Evolutionary conservation across 2,797 vertebrate genomes (phyloP).

Genomic region (Sitta carolinensis): DNA sequence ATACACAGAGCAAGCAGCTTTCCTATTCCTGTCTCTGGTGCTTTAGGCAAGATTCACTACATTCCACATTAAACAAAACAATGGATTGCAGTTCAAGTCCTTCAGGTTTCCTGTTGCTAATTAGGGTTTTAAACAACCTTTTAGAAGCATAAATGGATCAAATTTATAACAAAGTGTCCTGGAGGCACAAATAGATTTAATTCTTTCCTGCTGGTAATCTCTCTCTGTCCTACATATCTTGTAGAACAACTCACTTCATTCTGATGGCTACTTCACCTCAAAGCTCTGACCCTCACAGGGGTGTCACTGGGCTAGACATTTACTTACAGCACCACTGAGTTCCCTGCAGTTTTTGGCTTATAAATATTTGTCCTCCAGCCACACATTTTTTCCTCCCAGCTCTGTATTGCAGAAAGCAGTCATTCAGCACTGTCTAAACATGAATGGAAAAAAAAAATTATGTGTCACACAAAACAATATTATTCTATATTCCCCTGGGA

Average conservation of each 20-base stretch:
- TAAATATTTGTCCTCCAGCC: not conserved
- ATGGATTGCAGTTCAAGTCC: constrained; percentile 25
- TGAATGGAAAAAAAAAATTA: not conserved
- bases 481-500: not conserved
- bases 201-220: constrained; percentile 33
- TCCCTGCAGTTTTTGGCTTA: not conserved
- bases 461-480: not conserved
- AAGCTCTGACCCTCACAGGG: not conserved
- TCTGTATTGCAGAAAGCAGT: not conserved
- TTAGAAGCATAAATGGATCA: constrained; percentile 52
- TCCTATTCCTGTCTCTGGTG: not conserved
- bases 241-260: not conserved
- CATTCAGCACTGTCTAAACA: not conserved
- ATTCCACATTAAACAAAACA: constrained; percentile 58
- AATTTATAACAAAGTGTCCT: constrained; percentile 44
- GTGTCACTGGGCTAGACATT: not conserved
- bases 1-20: constrained; percentile 11
- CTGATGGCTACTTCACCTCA: constrained; percentile 8
- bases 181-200: constrained; percentile 8
- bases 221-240: not conserved
- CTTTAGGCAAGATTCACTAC: constrained; percentile 25
- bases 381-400: not conserved
- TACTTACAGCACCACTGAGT: not conserved
- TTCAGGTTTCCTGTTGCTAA: constrained; percentile 44
- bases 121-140: constrained; percentile 54